Percentiles rank a stretch among this genome's conserved stretches.
Evolutionary conservation across 1,140 invertebrate genomes (phyloP).

Genomic region (Drosophila novamexicana): DNA sequence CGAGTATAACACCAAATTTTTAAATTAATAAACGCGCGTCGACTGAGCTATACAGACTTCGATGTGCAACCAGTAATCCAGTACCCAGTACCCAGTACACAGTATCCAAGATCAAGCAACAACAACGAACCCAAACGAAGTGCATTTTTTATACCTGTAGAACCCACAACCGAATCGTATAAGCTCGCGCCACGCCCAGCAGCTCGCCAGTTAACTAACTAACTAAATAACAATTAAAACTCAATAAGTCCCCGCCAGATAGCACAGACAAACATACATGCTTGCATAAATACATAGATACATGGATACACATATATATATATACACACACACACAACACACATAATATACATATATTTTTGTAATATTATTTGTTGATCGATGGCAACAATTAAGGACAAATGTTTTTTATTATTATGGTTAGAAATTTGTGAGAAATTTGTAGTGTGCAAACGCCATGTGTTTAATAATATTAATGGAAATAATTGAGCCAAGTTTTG

Average conservation of each 20-base stretch:
- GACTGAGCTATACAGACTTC: slow-evolving; percentile 66
- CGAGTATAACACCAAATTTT: slow-evolving; percentile 74
- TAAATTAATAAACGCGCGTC: slow-evolving; percentile 53
- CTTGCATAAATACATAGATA: slow-evolving; percentile 16
- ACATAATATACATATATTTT: slow-evolving; percentile 64
- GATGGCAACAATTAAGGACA: slow-evolving; percentile 67
- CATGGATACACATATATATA: slow-evolving; percentile 51
- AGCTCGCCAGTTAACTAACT: slow-evolving; percentile 48
- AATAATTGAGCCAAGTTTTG: slow-evolving; percentile 63
- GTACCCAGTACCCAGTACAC: slow-evolving; percentile 24
- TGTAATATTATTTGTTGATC: slow-evolving; percentile 77
- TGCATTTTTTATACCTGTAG: slow-evolving; percentile 67
- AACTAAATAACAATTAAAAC: slow-evolving; percentile 32
- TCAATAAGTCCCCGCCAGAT: slow-evolving; percentile 42
- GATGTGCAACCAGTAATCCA: slow-evolving; percentile 3
- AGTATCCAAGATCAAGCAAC: slow-evolving; percentile 19
- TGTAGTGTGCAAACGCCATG: slow-evolving; percentile 55
- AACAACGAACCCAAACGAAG: slow-evolving; percentile 44
- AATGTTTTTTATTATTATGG: slow-evolving; percentile 53
- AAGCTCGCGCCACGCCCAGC: slow-evolving; percentile 33
- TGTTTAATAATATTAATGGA: slow-evolving; percentile 57
- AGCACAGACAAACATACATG: slow-evolving; percentile 24
- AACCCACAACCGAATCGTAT: slow-evolving; percentile 49
- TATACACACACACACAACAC: slow-evolving; percentile 47
- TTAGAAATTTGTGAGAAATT: slow-evolving; percentile 50